A percentile compares a stretch with the other conserved stretches of the same genome.
These are phyloP conservation scores for Drosophila fuyamai DNA, from an alignment of 1,140 invertebrate genomes.

Conservation along the genomic window DNA sequence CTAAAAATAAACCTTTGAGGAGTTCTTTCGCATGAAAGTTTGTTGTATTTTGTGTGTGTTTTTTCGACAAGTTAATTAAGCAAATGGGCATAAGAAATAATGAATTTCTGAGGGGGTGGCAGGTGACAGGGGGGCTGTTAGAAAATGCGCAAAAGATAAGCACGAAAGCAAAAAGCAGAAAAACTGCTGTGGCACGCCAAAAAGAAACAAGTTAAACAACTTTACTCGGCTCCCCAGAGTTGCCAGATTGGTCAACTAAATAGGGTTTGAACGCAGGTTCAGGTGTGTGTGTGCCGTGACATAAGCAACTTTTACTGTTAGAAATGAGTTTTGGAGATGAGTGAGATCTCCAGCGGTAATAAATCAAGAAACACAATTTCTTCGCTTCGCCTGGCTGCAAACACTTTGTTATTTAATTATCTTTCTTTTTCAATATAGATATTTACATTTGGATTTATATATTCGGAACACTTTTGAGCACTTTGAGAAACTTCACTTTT, in stretches of 20 bases:
- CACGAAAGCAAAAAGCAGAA: constrained; percentile 58
- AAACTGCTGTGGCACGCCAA: constrained; percentile 79
- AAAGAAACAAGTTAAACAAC: constrained; percentile 82
- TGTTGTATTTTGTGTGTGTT: constrained; percentile 10
- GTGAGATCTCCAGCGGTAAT: constrained; percentile 25
- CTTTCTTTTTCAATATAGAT: constrained; percentile 18
- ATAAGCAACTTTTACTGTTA: constrained; percentile 83
- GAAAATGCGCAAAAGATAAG: constrained; percentile 71
- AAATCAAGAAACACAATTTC: constrained; percentile 23
- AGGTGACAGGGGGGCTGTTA: constrained; percentile 47
- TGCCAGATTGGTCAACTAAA: constrained; percentile 69
- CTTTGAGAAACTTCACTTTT: constrained; percentile 53
- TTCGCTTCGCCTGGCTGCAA: constrained; percentile 59
- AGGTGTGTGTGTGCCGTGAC: constrained; percentile 58
- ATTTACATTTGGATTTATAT: constrained; percentile 62
- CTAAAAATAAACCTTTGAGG: constrained; percentile 28
- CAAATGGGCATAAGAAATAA: constrained; percentile 44
- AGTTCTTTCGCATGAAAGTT: constrained; percentile 43
- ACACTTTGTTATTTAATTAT: constrained; percentile 29
- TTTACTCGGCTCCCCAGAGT: constrained; percentile 62
- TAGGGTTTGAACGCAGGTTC: constrained; percentile 32
- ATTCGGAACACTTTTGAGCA: constrained; percentile 27
- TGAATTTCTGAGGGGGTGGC: constrained; percentile 26
- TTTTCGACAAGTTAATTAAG: constrained; percentile 70
- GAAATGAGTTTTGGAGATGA: constrained; percentile 70